Evolutionary conservation across 2,888 invertebrate genomes (phyloP).

Genomic region (Dolichopus griseipennis): DNA sequence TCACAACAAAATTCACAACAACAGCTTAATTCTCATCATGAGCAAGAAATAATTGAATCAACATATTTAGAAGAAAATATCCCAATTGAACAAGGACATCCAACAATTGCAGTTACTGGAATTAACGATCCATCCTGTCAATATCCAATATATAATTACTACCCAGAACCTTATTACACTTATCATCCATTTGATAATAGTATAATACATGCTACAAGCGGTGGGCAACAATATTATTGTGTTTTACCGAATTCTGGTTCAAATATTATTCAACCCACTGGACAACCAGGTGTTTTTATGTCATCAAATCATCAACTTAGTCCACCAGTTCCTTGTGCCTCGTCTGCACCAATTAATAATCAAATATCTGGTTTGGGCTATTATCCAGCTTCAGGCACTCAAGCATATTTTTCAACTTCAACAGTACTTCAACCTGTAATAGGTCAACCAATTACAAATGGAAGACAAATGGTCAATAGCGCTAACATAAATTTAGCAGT

Average conservation of each 20-base stretch:
- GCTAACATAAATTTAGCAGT: constrained; percentile 30
- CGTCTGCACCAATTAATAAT: background rate
- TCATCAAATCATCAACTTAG: background rate
- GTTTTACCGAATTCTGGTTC: constrained; percentile 16
- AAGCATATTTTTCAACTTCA: background rate
- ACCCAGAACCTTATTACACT: constrained; percentile 17
- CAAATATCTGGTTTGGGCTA: background rate
- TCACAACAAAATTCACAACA: no score
- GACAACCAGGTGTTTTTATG: constrained; percentile 10
- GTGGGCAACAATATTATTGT: constrained; percentile 16
- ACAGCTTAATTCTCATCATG: no score
- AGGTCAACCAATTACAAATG: background rate
- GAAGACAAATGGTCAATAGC: background rate
- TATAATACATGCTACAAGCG: constrained; percentile 12
- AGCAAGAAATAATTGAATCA: constrained; percentile 2
- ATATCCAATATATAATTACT: constrained; percentile 10
- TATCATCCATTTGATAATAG: constrained; percentile 16
- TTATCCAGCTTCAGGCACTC: constrained; percentile 9
- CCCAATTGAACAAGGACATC: constrained; percentile 8
- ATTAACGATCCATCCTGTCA: background rate
- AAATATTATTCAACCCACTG: background rate
- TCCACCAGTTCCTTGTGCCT: background rate
- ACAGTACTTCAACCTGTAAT: background rate
- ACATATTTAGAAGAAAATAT: constrained; percentile 9
- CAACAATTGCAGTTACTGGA: constrained; percentile 12